Percentiles rank a stretch among this genome's conserved stretches.
phyloP scores from a whole-genome alignment of 1,140 invertebrate species.

The Leguminivora glycinivorella region DNA sequence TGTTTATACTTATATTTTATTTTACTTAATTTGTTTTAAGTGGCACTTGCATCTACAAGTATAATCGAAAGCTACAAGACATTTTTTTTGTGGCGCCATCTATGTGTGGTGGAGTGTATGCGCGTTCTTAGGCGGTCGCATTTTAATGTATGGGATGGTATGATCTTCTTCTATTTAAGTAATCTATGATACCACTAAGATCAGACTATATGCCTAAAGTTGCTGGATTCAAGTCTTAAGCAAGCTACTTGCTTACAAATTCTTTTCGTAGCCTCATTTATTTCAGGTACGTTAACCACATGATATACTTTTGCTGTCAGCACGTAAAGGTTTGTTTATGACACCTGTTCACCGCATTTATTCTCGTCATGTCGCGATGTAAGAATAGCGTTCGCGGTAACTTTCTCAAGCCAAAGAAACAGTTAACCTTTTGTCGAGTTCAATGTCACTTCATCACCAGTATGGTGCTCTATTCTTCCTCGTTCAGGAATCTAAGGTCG shows the following conservation, averaged over 20 bases:
- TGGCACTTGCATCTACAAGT: too few relatives aligned
- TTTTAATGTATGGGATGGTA: too few relatives aligned
- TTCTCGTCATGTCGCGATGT: constrained; percentile 44
- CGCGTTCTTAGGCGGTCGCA: too few relatives aligned
- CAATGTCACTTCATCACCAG: constrained; percentile 35
- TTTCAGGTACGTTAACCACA: constrained; percentile 5
- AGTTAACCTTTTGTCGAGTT: constrained; percentile 55
- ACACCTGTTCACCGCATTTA: constrained; percentile 30
- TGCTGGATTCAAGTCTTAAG: neutral
- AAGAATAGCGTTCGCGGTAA: constrained; percentile 42
- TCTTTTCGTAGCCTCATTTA: constrained; percentile 12
- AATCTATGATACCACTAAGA: too few relatives aligned
- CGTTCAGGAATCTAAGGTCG: constrained; percentile 5
- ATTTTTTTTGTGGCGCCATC: too few relatives aligned
- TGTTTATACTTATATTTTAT: too few relatives aligned
- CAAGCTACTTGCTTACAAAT: neutral
- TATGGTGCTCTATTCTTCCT: constrained; percentile 19
- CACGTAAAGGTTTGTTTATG: constrained; percentile 16
- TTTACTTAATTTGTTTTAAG: too few relatives aligned
- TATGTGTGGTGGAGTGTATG: too few relatives aligned
- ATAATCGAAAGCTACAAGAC: too few relatives aligned
- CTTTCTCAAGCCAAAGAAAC: constrained; percentile 53
- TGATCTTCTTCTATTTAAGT: too few relatives aligned
- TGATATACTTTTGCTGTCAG: neutral
- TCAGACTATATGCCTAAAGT: too few relatives aligned